These are phyloP conservation scores for Clupea harengus DNA, from an alignment of 2,113 vertebrate species.

Conservation along the genomic window DNA sequence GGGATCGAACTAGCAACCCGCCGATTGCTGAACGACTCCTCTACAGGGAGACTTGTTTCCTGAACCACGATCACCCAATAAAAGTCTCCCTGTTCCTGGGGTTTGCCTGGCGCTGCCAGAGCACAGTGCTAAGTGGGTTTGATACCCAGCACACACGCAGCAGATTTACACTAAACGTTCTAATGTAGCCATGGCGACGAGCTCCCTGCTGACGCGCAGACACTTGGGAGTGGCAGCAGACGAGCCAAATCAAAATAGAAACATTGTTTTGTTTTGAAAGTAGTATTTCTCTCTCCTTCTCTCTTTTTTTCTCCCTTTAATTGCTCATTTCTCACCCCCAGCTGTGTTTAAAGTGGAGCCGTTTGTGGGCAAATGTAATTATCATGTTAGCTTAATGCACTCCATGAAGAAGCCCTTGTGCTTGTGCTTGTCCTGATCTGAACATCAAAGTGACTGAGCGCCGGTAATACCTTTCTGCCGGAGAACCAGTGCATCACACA, in stretches of 20 bases:
- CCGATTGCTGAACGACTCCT: too few relatives aligned
- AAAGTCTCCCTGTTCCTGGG: too few relatives aligned
- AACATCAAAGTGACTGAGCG: constrained; percentile 62
- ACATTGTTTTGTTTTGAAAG: constrained; percentile 1
- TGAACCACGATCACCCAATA: too few relatives aligned
- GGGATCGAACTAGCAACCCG: too few relatives aligned
- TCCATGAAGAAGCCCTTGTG: constrained; percentile 61
- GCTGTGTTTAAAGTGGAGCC: constrained; percentile 64
- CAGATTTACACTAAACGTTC: neutral
- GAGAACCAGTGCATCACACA: constrained; percentile 57
- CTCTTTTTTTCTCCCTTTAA: constrained; percentile 45
- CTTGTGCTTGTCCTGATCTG: constrained; percentile 49
- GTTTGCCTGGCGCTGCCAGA: too few relatives aligned
- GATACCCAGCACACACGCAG: too few relatives aligned
- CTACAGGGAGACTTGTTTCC: too few relatives aligned
- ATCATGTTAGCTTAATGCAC: constrained; percentile 64
- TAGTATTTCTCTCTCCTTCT: constrained; percentile 6
- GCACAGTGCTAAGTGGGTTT: too few relatives aligned
- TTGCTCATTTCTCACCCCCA: constrained; percentile 62
- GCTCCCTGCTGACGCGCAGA: neutral
- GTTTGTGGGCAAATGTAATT: constrained; percentile 69
- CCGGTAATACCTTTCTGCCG: constrained; percentile 52
- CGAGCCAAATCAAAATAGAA: constrained; percentile 24
- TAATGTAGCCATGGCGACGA: neutral
- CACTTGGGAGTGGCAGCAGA: neutral